phyloP scores from a whole-genome alignment of 2,113 vertebrate genomes.

The Lophotis ruficrista region DNA sequence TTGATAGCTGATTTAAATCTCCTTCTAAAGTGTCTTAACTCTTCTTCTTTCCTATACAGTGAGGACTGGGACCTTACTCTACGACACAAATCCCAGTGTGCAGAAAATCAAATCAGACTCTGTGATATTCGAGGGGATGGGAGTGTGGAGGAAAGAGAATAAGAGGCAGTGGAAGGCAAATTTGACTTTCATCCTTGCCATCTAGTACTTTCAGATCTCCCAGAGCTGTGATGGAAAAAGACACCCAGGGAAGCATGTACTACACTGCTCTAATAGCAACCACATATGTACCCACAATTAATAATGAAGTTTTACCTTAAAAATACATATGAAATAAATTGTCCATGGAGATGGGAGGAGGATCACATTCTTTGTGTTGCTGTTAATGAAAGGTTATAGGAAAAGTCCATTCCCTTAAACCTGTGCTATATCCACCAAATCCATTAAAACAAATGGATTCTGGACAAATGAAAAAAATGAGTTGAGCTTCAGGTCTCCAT shows the following conservation, averaged over 20 bases:
- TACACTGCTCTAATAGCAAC: not conserved
- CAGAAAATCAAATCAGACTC: not conserved
- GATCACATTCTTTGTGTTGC: not conserved
- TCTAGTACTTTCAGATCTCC: not conserved
- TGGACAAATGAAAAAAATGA: not conserved
- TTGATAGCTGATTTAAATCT: not conserved
- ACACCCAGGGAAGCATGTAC: not conserved
- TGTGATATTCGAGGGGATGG: not conserved
- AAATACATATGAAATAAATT: not conserved
- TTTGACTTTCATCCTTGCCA: not conserved
- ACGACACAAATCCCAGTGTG: not conserved
- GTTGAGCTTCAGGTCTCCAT: not conserved
- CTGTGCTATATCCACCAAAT: not conserved
- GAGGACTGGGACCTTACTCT: not conserved
- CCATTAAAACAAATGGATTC: not conserved
- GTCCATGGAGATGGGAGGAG: rapidly evolving
- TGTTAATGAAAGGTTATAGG: not conserved
- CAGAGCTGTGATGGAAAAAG: not conserved
- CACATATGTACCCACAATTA: rapidly evolving
- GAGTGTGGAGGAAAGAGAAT: not conserved
- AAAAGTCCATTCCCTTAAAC: not conserved
- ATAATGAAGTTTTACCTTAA: not conserved
- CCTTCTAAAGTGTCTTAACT: not conserved
- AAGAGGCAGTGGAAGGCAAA: not conserved
- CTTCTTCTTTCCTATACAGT: not conserved